These are phyloP conservation scores for Agonopterix subpropinquella DNA, from an alignment of 2,888 invertebrate genomes.

Conservation along the genomic window DNA sequence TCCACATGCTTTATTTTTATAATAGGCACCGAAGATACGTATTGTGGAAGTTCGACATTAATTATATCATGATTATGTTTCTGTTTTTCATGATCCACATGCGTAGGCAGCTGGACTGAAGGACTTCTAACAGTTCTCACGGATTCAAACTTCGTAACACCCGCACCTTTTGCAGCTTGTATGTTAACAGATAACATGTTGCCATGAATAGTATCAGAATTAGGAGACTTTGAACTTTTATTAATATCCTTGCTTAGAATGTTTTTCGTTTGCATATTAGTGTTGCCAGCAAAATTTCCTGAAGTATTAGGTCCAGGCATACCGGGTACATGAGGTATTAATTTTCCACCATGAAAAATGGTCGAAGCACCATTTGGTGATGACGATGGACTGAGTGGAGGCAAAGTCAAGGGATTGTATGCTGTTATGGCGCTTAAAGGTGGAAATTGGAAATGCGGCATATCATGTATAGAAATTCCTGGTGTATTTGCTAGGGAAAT, in stretches of 20 bases:
- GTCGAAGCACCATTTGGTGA: conserved; percentile 77
- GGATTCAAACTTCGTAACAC: conserved; percentile 40
- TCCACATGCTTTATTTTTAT: conserved; percentile 62
- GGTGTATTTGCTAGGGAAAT: conserved; percentile 73
- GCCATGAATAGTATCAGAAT: conserved; percentile 31
- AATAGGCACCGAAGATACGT: conserved; percentile 40
- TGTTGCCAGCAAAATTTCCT: conserved; percentile 47
- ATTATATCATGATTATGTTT: conserved; percentile 32
- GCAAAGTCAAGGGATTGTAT: conserved; percentile 81
- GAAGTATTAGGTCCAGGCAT: conserved; percentile 88
- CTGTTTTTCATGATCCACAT: conserved; percentile 40
- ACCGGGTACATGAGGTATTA: conserved; percentile 91
- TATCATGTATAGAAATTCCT: conserved; percentile 67
- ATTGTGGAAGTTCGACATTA: conserved; percentile 33
- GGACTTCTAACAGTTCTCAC: conserved; percentile 41
- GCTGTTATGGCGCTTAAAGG: conserved; percentile 82
- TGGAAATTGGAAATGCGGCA: conserved; percentile 78
- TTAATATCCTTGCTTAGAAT: conserved; percentile 29
- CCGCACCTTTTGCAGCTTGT: conserved; percentile 27
- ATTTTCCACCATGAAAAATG: conserved; percentile 81
- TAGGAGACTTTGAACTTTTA: conserved; percentile 26
- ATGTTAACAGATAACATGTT: conserved; percentile 24
- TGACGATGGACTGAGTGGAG: conserved; percentile 63
- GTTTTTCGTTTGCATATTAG: conserved; percentile 32
- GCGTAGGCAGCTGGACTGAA: conserved; percentile 21